A percentile compares a stretch with the other conserved stretches of the same genome.
Conservation (phyloP, 1,140 invertebrate genomes). For the Formica exsecta region DNA sequence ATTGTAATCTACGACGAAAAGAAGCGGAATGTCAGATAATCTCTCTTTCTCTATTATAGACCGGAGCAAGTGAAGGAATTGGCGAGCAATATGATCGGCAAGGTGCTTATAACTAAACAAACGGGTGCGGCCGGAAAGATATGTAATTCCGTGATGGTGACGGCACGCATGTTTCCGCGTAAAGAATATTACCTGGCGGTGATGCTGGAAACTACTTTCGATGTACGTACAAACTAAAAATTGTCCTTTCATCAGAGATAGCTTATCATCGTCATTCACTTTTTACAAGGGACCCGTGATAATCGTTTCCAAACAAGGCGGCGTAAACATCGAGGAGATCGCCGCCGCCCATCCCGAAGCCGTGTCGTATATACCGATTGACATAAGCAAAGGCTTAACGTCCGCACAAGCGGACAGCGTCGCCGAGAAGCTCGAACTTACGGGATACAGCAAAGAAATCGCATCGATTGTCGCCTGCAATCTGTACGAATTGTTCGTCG, state of each 20-base stretch:
- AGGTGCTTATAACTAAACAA: slow-evolving; percentile 97
- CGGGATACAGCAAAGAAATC: slow-evolving; percentile 89
- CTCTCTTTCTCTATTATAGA: slow-evolving; percentile 85
- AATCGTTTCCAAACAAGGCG: slow-evolving; percentile 97
- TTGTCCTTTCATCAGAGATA: background rate
- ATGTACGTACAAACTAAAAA: slow-evolving; percentile 88
- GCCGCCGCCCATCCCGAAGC: slow-evolving; percentile 96
- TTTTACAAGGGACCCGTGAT: slow-evolving; percentile 94
- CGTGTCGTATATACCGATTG: slow-evolving; percentile 96
- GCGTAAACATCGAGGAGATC: slow-evolving; percentile 98
- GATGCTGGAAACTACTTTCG: slow-evolving; percentile 97
- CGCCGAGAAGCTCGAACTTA: slow-evolving; percentile 93
- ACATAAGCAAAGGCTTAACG: slow-evolving; percentile 93
- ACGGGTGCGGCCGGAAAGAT: slow-evolving; percentile 96
- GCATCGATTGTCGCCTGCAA: slow-evolving; percentile 93
- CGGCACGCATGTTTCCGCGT: slow-evolving; percentile 96
- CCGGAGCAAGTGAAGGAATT: slow-evolving; percentile 94
- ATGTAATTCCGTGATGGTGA: slow-evolving; percentile 98
- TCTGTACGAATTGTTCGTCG: slow-evolving; percentile 95
- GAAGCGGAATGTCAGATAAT: background rate
- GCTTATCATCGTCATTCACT: background rate
- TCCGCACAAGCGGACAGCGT: slow-evolving; percentile 91
- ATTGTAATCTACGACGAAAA: background rate
- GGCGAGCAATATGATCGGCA: slow-evolving; percentile 96
- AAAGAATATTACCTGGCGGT: slow-evolving; percentile 98